Conservation (phyloP, 2,113 vertebrate genomes). For the Archilochus colubris region DNA sequence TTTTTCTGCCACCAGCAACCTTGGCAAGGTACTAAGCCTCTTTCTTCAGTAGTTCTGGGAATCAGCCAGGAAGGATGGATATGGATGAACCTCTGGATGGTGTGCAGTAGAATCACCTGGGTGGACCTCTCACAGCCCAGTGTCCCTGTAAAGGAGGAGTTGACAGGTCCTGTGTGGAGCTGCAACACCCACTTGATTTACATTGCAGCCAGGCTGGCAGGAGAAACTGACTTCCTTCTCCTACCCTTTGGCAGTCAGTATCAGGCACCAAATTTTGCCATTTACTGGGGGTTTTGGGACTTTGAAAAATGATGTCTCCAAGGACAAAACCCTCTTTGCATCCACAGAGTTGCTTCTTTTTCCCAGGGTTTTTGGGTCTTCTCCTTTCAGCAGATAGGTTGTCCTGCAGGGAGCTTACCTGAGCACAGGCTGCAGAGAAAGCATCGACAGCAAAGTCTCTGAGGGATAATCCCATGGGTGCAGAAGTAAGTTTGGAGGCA, state of each 20-base stretch:
- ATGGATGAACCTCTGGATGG: not conserved
- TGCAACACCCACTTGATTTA: not conserved
- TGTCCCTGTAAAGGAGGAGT: not conserved
- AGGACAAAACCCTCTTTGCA: not conserved
- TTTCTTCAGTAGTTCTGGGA: not conserved
- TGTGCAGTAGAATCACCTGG: not conserved
- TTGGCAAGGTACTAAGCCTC: not conserved
- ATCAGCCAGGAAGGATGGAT: not conserved
- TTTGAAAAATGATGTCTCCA: not conserved
- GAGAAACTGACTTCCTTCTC: not conserved
- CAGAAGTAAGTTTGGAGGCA: not conserved
- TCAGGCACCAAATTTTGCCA: not conserved
- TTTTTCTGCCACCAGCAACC: not conserved
- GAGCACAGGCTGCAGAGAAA: not conserved
- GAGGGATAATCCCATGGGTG: rapidly evolving
- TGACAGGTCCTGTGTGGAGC: not conserved
- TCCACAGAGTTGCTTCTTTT: not conserved
- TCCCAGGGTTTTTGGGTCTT: not conserved
- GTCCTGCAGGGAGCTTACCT: not conserved
- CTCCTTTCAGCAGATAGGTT: not conserved
- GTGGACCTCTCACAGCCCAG: not conserved
- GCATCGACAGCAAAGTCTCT: not conserved
- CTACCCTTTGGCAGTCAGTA: not conserved
- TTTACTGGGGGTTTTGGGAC: not conserved
- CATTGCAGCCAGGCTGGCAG: rapidly evolving